phyloP scores from a whole-genome alignment of 2,113 vertebrate species.

The Silurus asotus region DNA sequence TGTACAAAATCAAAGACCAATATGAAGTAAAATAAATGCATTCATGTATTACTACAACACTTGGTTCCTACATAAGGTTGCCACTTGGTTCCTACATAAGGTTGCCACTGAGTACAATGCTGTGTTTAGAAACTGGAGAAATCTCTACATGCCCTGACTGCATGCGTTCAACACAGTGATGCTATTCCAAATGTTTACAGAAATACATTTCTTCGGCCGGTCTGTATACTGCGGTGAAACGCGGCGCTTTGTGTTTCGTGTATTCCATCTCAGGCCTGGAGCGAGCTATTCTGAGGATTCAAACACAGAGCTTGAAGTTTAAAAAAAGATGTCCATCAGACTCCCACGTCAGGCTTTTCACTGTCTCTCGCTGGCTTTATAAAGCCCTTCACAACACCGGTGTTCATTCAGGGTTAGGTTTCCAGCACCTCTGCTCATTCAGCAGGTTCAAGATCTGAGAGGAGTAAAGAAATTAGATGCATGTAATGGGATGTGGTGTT shows the following conservation, averaged over 20 bases:
- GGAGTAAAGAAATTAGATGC: neutral
- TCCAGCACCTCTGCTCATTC: neutral
- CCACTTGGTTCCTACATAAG: neutral
- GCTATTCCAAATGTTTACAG: conserved; percentile 5
- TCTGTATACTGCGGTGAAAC: conserved; percentile 20
- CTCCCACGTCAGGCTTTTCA: neutral
- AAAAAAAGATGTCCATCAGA: conserved; percentile 16
- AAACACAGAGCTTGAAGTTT: conserved; percentile 4
- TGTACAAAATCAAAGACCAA: neutral
- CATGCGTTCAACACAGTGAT: neutral
- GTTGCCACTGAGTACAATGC: neutral
- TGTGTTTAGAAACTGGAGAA: neutral
- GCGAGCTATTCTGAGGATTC: neutral
- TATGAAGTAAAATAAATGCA: neutral
- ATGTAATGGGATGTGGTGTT: neutral
- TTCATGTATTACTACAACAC: neutral
- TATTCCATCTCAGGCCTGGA: conserved; percentile 24
- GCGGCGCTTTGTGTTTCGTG: neutral
- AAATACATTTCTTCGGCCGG: neutral
- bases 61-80: neutral
- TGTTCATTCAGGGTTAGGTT: neutral
- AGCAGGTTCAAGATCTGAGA: neutral
- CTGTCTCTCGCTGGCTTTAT: neutral
- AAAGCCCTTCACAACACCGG: neutral
- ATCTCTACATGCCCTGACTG: neutral